Percentiles rank a stretch among this genome's conserved stretches.
Evolutionary conservation across 2,797 vertebrate species (phyloP).

Genomic region (Oceanodroma leucorhoa): DNA sequence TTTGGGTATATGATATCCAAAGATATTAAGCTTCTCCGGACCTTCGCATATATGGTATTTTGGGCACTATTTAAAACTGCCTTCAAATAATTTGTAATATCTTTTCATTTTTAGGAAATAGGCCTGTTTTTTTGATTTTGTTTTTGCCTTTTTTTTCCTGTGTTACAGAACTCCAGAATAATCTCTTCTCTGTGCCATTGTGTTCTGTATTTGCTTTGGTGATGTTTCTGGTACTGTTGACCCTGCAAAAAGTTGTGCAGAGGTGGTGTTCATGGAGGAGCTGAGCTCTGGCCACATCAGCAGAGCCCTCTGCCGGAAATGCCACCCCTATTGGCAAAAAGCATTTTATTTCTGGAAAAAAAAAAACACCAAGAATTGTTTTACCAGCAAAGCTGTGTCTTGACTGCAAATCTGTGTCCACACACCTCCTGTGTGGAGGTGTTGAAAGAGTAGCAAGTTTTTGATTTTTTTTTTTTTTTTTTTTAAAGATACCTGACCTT

Average conservation of each 20-base stretch:
- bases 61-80: neutral
- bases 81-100: neutral
- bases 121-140: neutral
- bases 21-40: neutral
- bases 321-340: neutral
- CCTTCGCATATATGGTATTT: neutral
- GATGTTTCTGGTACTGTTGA: constrained; percentile 13
- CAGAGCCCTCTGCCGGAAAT: constrained; percentile 60
- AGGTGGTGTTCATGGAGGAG: neutral
- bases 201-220: neutral
- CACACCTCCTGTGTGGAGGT: neutral
- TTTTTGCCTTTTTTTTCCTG: neutral
- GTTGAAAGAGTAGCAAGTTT: neutral
- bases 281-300: neutral
- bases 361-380: neutral
- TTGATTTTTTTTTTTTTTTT: neutral
- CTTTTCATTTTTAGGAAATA: neutral
- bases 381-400: neutral
- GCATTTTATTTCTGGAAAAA: neutral
- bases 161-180: neutral
- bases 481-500: neutral
- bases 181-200: neutral
- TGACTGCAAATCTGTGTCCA: neutral
- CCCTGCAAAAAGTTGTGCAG: neutral
- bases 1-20: neutral